Percentiles rank a stretch among this genome's conserved stretches.
phyloP scores from a whole-genome alignment of 2,797 vertebrate species.

The Euthynnus affinis region DNA sequence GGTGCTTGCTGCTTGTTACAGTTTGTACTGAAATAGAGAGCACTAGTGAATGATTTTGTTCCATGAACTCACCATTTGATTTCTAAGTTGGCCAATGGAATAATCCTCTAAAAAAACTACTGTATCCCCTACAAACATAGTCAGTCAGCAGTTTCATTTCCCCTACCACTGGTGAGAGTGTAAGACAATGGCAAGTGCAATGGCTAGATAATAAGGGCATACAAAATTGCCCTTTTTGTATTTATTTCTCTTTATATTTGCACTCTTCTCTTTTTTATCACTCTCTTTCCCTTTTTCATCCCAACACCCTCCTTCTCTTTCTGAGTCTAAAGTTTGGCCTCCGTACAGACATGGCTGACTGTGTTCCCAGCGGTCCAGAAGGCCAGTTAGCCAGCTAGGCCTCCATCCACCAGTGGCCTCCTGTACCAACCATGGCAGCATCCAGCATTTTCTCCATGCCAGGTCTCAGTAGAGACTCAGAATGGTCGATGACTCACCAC shows the following conservation, averaged over 20 bases:
- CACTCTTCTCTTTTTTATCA: not conserved
- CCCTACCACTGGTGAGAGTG: not conserved
- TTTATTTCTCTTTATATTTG: not conserved
- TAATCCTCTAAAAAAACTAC: not conserved
- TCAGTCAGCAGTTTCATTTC: not conserved
- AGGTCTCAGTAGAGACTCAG: constrained; percentile 42
- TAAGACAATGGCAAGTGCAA: not conserved
- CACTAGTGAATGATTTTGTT: not conserved
- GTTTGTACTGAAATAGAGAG: not conserved
- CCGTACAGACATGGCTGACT: constrained; percentile 15
- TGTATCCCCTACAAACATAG: not conserved
- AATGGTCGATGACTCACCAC: constrained; percentile 70
- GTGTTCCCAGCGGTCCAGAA: constrained; percentile 23
- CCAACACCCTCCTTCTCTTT: not conserved
- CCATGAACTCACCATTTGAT: not conserved
- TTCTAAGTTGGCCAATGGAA: not conserved
- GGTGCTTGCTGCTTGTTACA: not conserved
- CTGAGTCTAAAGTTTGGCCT: constrained; percentile 37
- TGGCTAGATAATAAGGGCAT: not conserved
- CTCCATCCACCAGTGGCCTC: constrained; percentile 37
- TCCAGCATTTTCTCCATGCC: constrained; percentile 49
- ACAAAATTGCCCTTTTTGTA: not conserved
- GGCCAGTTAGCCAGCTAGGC: constrained; percentile 45
- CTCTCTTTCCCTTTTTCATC: not conserved
- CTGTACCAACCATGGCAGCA: constrained; percentile 20